Conservation (phyloP, 2,113 vertebrate species). For the Sinocyclocheilus grahami region DNA sequence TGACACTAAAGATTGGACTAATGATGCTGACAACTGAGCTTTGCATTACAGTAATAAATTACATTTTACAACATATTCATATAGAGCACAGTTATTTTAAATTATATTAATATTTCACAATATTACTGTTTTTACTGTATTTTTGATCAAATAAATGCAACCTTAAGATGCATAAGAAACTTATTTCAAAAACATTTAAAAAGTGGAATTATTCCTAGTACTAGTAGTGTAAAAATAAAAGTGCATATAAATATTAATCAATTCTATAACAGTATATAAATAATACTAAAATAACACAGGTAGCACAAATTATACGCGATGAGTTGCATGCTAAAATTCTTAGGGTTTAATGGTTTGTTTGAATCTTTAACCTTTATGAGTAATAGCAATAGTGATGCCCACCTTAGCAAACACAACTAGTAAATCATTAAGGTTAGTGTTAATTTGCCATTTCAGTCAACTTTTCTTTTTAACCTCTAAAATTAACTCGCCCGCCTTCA, state of each 20-base stretch:
- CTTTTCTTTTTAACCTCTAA: not conserved
- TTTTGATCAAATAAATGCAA: too few relatives aligned
- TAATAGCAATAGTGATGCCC: not conserved
- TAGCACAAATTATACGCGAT: too few relatives aligned
- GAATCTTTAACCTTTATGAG: not conserved
- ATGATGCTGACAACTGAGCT: too few relatives aligned
- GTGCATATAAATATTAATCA: not conserved
- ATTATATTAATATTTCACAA: too few relatives aligned
- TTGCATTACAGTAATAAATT: too few relatives aligned
- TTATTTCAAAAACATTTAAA: too few relatives aligned
- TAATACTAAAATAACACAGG: not conserved
- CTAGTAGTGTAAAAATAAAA: not conserved
- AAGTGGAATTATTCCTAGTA: not conserved
- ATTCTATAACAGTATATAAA: not conserved
- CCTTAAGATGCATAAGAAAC: too few relatives aligned
- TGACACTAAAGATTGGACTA: too few relatives aligned
- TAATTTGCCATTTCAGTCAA: not conserved
- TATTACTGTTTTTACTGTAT: too few relatives aligned
- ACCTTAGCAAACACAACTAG: not conserved
- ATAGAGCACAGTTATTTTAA: too few relatives aligned
- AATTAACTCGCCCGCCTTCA: not conserved
- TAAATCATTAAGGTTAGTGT: not conserved
- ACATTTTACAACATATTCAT: too few relatives aligned
- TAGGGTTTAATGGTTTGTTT: not conserved
- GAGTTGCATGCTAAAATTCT: not conserved